Evolutionary conservation across 2,797 vertebrate genomes (phyloP).

Genomic region (Clarias platycephalus): DNA sequence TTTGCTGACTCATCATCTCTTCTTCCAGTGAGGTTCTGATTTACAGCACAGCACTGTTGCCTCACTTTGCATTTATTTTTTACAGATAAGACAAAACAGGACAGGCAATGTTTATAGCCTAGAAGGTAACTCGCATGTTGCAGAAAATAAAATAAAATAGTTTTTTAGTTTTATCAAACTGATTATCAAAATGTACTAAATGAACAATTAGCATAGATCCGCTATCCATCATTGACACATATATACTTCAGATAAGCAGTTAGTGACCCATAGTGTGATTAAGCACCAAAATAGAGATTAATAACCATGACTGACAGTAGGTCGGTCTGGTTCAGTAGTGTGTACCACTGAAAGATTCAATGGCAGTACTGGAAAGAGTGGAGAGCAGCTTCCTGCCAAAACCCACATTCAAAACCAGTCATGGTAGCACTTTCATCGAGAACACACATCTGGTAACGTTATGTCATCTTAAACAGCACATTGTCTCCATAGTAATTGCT

Average conservation of each 20-base stretch:
- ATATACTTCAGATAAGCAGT: background rate
- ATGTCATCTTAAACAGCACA: too few relatives aligned
- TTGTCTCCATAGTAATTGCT: too few relatives aligned
- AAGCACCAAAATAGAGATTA: background rate
- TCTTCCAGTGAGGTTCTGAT: conserved; percentile 59
- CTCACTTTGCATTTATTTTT: conserved; percentile 64
- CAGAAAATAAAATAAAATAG: background rate
- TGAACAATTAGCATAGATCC: background rate
- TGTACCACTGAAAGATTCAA: too few relatives aligned
- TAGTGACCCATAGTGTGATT: background rate
- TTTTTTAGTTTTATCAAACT: background rate
- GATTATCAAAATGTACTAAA: background rate
- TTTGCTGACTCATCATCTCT: conserved; percentile 50
- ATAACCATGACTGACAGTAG: background rate
- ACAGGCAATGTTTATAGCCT: conserved; percentile 18
- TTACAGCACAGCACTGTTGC: conserved; percentile 60
- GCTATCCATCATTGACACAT: background rate
- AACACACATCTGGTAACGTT: too few relatives aligned
- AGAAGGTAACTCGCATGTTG: conserved; percentile 53
- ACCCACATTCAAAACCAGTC: too few relatives aligned
- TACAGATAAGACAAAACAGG: conserved; percentile 56
- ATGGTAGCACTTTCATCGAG: too few relatives aligned
- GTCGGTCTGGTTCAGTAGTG: too few relatives aligned
- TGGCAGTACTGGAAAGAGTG: too few relatives aligned
- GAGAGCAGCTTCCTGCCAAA: too few relatives aligned